phyloP scores from a whole-genome alignment of 2,888 invertebrate genomes.

The Chironomus tentans region DNA sequence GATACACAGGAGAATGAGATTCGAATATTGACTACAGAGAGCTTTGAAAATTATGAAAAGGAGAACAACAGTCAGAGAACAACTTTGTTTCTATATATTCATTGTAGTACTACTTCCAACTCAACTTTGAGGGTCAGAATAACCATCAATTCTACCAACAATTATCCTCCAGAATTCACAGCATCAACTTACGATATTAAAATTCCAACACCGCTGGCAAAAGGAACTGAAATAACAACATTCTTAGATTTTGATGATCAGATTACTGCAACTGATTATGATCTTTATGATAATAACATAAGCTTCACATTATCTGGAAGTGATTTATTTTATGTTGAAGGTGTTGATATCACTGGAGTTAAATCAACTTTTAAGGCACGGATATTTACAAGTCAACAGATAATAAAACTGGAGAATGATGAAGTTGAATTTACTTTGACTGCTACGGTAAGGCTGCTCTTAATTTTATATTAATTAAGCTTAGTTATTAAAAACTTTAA shows the following conservation, averaged over 20 bases:
- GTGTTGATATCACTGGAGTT: constrained; percentile 28
- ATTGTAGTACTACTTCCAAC: constrained; percentile 28
- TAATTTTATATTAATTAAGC: background rate
- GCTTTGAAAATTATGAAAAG: constrained; percentile 31
- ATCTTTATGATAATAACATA: constrained; percentile 32
- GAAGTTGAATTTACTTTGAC: constrained; percentile 31
- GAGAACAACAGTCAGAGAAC: constrained; percentile 20
- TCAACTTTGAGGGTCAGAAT: constrained; percentile 30
- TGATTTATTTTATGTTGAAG: constrained; percentile 28
- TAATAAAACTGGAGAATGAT: constrained; percentile 29
- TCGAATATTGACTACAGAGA: constrained; percentile 30
- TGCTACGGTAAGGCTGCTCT: constrained; percentile 30
- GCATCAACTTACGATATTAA: constrained; percentile 30
- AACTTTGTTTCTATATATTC: too few species aligned
- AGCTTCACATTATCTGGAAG: constrained; percentile 31
- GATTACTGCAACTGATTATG: constrained; percentile 32
- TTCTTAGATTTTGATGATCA: constrained; percentile 28
- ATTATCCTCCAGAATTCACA: constrained; percentile 32
- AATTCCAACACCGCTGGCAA: constrained; percentile 33
- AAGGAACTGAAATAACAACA: constrained; percentile 32
- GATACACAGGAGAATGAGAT: background rate
- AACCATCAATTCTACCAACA: constrained; percentile 31
- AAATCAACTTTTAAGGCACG: constrained; percentile 31
- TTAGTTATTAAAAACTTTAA: background rate
- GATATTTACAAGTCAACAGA: constrained; percentile 30